Percentiles rank a stretch among this genome's conserved stretches.
Conservation (phyloP, 2,888 invertebrate genomes). For the Cheilosia grossa region DNA sequence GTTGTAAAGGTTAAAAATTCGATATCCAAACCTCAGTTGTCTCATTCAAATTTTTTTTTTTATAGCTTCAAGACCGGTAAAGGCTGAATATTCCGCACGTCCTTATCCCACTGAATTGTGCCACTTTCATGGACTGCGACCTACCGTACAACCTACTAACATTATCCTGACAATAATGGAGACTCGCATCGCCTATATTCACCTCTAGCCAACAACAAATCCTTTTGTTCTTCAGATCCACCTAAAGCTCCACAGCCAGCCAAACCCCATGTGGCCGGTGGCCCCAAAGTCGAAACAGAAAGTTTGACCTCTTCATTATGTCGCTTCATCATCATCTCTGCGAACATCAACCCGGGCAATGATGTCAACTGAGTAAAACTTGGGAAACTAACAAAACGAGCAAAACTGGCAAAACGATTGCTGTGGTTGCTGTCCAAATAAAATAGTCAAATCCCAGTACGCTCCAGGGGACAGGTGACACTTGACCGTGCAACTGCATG, state of each 20-base stretch:
- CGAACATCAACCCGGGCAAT: slow-evolving; percentile 16
- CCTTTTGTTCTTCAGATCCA: not conserved
- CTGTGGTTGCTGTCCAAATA: slow-evolving; percentile 33
- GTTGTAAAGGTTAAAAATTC: too few relatives aligned
- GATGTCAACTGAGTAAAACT: slow-evolving; percentile 25
- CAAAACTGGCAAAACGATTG: not conserved
- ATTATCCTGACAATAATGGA: too few relatives aligned
- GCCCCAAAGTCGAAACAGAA: not conserved
- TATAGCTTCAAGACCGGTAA: too few relatives aligned
- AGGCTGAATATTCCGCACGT: too few relatives aligned
- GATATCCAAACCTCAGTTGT: too few relatives aligned
- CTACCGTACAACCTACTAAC: too few relatives aligned
- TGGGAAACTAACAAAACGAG: not conserved
- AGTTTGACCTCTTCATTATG: slow-evolving; percentile 11
- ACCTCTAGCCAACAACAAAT: not conserved
- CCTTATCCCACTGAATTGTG: too few relatives aligned
- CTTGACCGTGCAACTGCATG: not conserved
- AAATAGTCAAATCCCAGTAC: slow-evolving; percentile 23
- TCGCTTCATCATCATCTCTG: slow-evolving; percentile 19
- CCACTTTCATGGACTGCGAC: too few relatives aligned
- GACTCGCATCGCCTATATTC: not conserved
- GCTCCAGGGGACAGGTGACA: not conserved
- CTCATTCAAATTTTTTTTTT: too few relatives aligned
- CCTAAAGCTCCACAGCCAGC: not conserved
- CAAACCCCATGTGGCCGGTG: not conserved